Percentiles rank a stretch among this genome's conserved stretches.
Conservation (phyloP, 2,797 vertebrate species). For the Heliangelus exortis region DNA sequence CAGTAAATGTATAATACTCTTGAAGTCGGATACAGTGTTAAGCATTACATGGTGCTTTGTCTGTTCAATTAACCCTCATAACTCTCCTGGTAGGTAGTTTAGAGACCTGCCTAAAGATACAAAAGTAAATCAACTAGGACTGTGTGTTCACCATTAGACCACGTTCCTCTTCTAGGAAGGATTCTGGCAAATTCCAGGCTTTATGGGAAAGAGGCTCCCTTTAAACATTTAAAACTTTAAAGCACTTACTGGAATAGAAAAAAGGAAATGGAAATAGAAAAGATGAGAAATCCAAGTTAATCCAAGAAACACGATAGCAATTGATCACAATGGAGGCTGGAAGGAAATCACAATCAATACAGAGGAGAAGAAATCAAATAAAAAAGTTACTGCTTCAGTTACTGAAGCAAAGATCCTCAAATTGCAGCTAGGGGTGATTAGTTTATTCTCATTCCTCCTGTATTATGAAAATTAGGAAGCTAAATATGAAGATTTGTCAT, state of each 20-base stretch:
- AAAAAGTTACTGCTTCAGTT: not conserved
- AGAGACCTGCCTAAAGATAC: not conserved
- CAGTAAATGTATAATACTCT: not conserved
- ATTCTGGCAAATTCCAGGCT: slow-evolving; percentile 15
- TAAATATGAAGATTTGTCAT: not conserved
- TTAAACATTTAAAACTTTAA: slow-evolving; percentile 52
- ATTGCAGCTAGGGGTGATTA: not conserved
- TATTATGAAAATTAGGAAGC: not conserved
- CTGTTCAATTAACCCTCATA: not conserved
- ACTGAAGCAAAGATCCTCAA: not conserved
- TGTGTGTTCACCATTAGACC: not conserved
- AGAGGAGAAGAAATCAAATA: slow-evolving; percentile 1
- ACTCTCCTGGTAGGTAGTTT: not conserved
- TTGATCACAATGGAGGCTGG: not conserved
- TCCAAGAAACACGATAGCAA: not conserved
- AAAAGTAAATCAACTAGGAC: not conserved
- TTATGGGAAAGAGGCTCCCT: slow-evolving; percentile 30
- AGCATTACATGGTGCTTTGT: not conserved
- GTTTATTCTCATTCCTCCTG: not conserved
- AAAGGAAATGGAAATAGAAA: slow-evolving; percentile 33
- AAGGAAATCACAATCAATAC: slow-evolving; percentile 19
- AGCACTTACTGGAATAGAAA: slow-evolving; percentile 35
- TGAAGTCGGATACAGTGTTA: not conserved
- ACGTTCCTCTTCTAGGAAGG: not conserved
- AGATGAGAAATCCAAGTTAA: slow-evolving; percentile 52